Conservation (phyloP, 1,140 invertebrate genomes). For the Anastrepha obliqua region DNA sequence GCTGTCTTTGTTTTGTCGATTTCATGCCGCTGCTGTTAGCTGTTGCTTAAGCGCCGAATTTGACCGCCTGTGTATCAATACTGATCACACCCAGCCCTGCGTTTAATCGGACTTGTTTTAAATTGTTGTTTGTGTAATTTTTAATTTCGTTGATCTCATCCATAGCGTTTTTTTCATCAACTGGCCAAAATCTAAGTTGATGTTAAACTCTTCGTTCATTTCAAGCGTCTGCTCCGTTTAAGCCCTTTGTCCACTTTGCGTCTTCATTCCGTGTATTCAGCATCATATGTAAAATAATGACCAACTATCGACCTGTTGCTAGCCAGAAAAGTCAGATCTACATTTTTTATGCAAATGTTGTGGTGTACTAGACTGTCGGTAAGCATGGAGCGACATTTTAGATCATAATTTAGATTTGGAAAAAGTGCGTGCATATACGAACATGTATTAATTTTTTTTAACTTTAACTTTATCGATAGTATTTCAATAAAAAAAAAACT, state of each 20-base stretch:
- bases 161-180: conserved; percentile 1
- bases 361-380: neutral
- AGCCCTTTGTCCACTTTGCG: neutral
- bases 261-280: too few relatives aligned
- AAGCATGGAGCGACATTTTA: too few relatives aligned
- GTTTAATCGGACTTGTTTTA: neutral
- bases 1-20: neutral
- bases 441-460: too few relatives aligned
- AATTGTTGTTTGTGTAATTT: neutral
- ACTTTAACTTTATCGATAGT: too few relatives aligned
- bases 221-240: too few relatives aligned
- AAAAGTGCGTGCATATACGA: too few relatives aligned
- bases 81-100: conserved; percentile 15
- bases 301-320: neutral
- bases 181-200: neutral
- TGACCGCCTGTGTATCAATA: neutral
- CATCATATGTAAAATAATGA: neutral
- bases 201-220: neutral
- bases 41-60: neutral
- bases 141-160: neutral
- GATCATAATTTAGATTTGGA: too few relatives aligned
- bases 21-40: neutral
- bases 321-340: neutral
- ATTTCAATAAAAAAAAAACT: too few relatives aligned
- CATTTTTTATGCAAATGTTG: neutral